Percentiles rank a stretch among this genome's conserved stretches.
Evolutionary conservation across 1,140 invertebrate species (phyloP).

Genomic region (Drosophila ironensis): DNA sequence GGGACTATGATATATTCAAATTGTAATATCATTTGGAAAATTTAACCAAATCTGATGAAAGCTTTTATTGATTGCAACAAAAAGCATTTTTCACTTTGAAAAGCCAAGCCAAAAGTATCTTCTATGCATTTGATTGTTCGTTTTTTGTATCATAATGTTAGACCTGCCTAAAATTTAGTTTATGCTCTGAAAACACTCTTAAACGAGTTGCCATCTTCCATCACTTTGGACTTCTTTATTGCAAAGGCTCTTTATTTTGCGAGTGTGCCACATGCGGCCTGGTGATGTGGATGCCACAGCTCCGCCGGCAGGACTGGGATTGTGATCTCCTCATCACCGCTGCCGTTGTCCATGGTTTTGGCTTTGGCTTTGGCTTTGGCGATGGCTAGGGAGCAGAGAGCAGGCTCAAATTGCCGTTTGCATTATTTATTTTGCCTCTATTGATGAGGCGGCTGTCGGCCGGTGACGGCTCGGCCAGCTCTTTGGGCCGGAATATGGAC

Average conservation of each 20-base stretch:
- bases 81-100: no score
- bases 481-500: background rate
- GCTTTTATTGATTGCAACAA: no score
- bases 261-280: conserved; percentile 17
- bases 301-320: conserved; percentile 29
- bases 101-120: no score
- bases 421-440: conserved; percentile 78
- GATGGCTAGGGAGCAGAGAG: conserved; percentile 13
- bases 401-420: conserved; percentile 77
- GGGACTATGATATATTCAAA: background rate
- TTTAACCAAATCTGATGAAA: no score
- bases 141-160: no score
- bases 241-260: background rate
- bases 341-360: conserved; percentile 1
- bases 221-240: no score
- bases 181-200: no score
- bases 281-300: background rate
- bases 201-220: no score
- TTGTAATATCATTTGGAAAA: no score
- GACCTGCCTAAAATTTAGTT: no score
- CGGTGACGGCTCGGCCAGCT: conserved; percentile 30
- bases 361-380: conserved; percentile 1
- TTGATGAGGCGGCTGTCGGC: conserved; percentile 64
- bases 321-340: conserved; percentile 35
- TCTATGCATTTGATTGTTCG: no score